Evolutionary conservation across 2,888 invertebrate species (phyloP).

Genomic region (Petrophora chlorosata): DNA sequence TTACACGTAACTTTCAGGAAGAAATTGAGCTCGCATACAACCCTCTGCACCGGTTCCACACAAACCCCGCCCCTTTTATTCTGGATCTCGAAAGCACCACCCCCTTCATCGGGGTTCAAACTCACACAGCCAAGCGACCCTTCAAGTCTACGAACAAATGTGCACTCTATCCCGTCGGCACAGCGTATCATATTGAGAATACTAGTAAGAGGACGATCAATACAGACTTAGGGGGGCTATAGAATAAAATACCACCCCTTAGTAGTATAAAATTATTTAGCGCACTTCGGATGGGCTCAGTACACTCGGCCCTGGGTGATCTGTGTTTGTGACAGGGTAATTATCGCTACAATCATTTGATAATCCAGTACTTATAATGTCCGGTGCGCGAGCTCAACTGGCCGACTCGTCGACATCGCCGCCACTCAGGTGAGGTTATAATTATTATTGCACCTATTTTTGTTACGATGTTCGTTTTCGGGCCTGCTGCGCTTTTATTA

Average conservation of each 20-base stretch:
- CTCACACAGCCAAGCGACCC: conserved; percentile 34
- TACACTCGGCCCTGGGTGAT: conserved; percentile 39
- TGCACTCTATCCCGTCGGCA: conserved; percentile 41
- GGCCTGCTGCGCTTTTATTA: too few species aligned
- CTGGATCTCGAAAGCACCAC: conserved; percentile 57
- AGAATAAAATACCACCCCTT: conserved; percentile 54
- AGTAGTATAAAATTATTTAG: conserved; percentile 64
- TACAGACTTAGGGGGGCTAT: conserved; percentile 35
- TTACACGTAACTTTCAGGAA: background rate
- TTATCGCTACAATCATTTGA: conserved; percentile 7
- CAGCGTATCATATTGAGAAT: conserved; percentile 1
- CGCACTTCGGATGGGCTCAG: conserved; percentile 46
- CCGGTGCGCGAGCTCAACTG: conserved; percentile 82
- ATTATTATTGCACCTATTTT: background rate
- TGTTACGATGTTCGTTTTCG: too few species aligned
- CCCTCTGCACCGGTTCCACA: conserved; percentile 22
- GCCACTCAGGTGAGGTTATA: conserved; percentile 84
- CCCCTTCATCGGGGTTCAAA: conserved; percentile 46
- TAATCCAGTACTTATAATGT: conserved; percentile 53
- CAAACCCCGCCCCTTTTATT: conserved; percentile 56
- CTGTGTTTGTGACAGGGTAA: conserved; percentile 33
- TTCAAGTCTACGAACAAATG: conserved; percentile 30
- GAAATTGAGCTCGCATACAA: conserved; percentile 1
- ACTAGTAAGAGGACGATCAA: background rate
- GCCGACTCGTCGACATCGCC: conserved; percentile 89